Base-by-base conservation (phyloP, 2,888 invertebrate genomes). In the Lithosia quadra region DNA sequence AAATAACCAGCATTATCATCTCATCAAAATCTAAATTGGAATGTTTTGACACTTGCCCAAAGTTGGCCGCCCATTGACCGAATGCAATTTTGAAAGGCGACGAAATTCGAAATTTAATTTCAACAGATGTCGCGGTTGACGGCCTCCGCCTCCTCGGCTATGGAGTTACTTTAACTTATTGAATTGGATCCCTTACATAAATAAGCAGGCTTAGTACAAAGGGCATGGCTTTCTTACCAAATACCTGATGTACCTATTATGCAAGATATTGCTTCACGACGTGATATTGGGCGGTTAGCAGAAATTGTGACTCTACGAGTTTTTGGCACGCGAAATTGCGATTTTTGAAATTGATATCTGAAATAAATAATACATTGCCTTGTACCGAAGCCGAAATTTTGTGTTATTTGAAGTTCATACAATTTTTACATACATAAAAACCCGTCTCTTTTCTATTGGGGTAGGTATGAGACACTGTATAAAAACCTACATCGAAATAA, bases 101-200 rank as follows among this genome's bases (percentile, higher is more conserved):
- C 75, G 63, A 74, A 70, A 72, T 70, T 69, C 57, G 43, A 64
- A 73, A 77, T 78, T 71, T 60, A 34, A 73, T 77, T 75, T 43
- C 56, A 53, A 68, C 9, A 36, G 68, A 71, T 72, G 69, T 62
- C 33, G 67, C 60, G n/a, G 69, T 67, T 56, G 58, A 56, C 4
- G 36, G 69, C 24, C 61, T 43, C 61, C 56, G 63, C 28, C 74
- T 80, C 78, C 61, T 24, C 8, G 69, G 9, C 66, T 75, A 71
- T 68, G 64, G 75, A 73, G 77, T 72, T 80, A 78, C 78, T 81
- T 81, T 78, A 79, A 80, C 80, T 83, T 83, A 84, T 85, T 80
- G 79, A 79, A 78, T 77, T 74, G 73, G 73, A 75, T 74, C 75
- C 79, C 79, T 75, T 80, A 80, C 75, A 78, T 81, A 83, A 82